Evolutionary conservation across 2,888 invertebrate species (phyloP).

Genomic region (Mongoloraphidia duomilia): DNA sequence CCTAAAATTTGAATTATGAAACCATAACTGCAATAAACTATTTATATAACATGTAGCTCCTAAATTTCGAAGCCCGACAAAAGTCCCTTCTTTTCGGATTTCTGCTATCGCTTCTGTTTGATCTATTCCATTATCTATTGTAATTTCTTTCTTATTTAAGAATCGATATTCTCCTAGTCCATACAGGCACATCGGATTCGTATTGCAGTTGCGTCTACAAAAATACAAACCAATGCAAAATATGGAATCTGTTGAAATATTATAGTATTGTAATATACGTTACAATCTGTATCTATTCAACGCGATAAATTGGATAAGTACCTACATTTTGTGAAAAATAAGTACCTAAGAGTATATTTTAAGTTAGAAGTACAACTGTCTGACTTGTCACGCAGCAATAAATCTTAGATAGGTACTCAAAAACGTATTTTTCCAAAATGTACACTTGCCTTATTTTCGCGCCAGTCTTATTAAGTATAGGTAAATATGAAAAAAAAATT

Average conservation of each 20-base stretch:
- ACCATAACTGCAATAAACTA: slow-evolving; percentile 46
- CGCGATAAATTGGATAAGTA: no score
- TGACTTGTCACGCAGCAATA: no score
- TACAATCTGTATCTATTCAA: no score
- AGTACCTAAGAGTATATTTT: no score
- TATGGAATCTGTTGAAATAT: not conserved
- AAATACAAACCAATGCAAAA: slow-evolving; percentile 3
- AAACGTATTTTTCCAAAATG: no score
- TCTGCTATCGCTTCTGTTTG: slow-evolving; percentile 27
- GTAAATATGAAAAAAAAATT: no score
- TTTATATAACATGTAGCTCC: slow-evolving; percentile 53
- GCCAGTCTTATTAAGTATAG: no score
- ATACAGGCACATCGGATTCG: slow-evolving; percentile 42
- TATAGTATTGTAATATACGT: no score
- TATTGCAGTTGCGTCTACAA: slow-evolving; percentile 39
- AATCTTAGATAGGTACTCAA: no score
- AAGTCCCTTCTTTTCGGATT: slow-evolving; percentile 30
- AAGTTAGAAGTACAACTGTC: no score
- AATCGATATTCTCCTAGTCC: slow-evolving; percentile 42
- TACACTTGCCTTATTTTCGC: no score
- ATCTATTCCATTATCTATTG: slow-evolving; percentile 17
- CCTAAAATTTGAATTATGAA: slow-evolving; percentile 41
- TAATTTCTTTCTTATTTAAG: slow-evolving; percentile 32
- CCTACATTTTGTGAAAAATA: no score
- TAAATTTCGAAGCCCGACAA: slow-evolving; percentile 44